Evolutionary conservation across 2,797 vertebrate genomes (phyloP).

Genomic region (Cryptoblepharus egeriae): DNA sequence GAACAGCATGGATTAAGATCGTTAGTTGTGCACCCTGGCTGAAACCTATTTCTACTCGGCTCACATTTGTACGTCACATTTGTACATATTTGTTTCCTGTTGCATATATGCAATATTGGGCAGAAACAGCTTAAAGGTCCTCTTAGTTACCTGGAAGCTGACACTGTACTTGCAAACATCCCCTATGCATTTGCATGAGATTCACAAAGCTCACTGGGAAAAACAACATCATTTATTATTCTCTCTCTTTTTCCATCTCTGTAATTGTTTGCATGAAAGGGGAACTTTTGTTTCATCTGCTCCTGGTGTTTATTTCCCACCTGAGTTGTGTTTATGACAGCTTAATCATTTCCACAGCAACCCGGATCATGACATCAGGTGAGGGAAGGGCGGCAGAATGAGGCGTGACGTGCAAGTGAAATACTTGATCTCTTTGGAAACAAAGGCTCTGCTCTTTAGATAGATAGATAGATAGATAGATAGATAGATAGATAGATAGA

Average conservation of each 20-base stretch:
- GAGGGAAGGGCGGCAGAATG: background rate
- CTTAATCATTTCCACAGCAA: constrained; percentile 71
- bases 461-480: too few species aligned
- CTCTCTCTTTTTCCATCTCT: constrained; percentile 46
- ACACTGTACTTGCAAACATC: background rate
- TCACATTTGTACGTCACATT: too few species aligned
- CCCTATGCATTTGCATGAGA: background rate
- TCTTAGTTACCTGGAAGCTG: too few species aligned
- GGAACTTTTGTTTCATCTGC: constrained; percentile 50
- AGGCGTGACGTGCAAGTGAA: constrained; percentile 42
- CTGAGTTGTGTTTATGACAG: constrained; percentile 61
- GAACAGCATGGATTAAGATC: too few species aligned
- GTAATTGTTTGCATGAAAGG: constrained; percentile 56
- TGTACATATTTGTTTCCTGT: too few species aligned
- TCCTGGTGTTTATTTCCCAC: constrained; percentile 55
- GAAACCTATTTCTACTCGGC: too few species aligned
- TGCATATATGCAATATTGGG: too few species aligned
- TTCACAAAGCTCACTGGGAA: background rate
- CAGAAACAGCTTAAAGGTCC: background rate
- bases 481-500: too few species aligned
- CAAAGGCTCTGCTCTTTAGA: background rate
- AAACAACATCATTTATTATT: background rate
- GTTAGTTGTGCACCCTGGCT: background rate
- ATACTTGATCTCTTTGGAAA: constrained; percentile 57
- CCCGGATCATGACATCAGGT: constrained; percentile 56